These are phyloP conservation scores for Prionailurus viverrinus DNA, from an alignment of 2,113 vertebrate genomes.

Conservation along the genomic window DNA sequence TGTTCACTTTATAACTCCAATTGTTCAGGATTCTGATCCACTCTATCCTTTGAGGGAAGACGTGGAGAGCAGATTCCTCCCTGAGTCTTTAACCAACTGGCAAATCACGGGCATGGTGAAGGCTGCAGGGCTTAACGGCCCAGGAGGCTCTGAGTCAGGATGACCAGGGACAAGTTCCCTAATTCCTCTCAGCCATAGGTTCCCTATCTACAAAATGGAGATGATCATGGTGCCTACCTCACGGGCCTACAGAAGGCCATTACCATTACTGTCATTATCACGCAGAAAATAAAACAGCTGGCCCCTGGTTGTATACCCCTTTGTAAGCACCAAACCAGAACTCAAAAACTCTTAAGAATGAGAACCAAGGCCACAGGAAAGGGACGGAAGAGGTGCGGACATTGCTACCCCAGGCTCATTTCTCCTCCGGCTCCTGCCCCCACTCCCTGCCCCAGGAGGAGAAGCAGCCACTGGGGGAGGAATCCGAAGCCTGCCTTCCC, in stretches of 20 bases:
- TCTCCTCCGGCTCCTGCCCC: neutral
- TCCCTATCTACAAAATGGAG: neutral
- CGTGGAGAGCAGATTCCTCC: neutral
- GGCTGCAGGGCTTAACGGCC: neutral
- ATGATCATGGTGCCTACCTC: neutral
- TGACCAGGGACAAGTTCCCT: neutral
- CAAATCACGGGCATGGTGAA: neutral
- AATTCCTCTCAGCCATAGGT: neutral
- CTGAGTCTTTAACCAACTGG: neutral
- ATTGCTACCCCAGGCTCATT: neutral
- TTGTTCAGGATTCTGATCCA: neutral
- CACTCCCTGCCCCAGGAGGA: neutral
- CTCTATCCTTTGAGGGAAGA: constrained; percentile 18
- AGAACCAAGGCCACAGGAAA: neutral
- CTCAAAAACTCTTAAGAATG: neutral
- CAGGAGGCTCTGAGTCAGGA: neutral
- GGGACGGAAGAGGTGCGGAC: neutral
- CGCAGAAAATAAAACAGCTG: neutral
- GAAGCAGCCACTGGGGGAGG: neutral
- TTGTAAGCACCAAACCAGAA: neutral
- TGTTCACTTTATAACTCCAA: neutral
- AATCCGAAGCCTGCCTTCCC: neutral
- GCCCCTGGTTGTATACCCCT: neutral
- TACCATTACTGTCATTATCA: neutral
- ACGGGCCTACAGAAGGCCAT: neutral